Base-by-base conservation (phyloP, 1,140 invertebrate genomes). In the Listronotus oregonensis region DNA sequence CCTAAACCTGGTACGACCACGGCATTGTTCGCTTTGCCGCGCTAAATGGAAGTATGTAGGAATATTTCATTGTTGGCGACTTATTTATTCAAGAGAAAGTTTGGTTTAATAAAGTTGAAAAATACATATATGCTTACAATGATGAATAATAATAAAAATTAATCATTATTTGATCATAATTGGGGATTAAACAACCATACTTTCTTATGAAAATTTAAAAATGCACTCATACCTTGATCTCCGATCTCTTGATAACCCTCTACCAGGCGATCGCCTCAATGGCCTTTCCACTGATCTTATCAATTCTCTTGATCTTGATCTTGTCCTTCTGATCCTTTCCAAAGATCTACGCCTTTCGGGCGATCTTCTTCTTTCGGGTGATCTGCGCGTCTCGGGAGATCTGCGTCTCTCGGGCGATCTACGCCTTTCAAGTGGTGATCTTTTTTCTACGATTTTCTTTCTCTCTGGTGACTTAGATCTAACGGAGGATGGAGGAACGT, bases 241-340 rank as follows among this genome's bases (percentile, higher is more conserved):
- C n/a, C 40, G 52, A 42, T 62, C 50, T 32, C 39, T 55, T 5
- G 15, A 31, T 32, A 37, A 11, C 21, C 60, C 64, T 50, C 34
- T 58, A 3, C 50, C 47, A 9, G 40, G 18, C 11, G 65, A 62
- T 14, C 52, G 18, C 37, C 58, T 61, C 9, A 14, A 57, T 32
- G 7, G 8, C 31, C 27, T 17, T n/a, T n/a, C n/a, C 21, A 11
- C 10, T n/a, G 52, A 39, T 31, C 34, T 18, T 6, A 18, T 10
- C 1, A 37, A 15, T 0, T 67, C 57, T 49, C 57, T 55, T 12
- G 56, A 55, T 18, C 57, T 56, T 1, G 67, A 64, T 14, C 44
- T 56, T 32, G n/a, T n/a, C 21, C 21, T 27, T 27, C 21, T 27
- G 2, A 27, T 5, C 21, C 21, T 27, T 27, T 27, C 21, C 21